phyloP scores from a whole-genome alignment of 1,140 invertebrate genomes.

The Capitella teleta region DNA sequence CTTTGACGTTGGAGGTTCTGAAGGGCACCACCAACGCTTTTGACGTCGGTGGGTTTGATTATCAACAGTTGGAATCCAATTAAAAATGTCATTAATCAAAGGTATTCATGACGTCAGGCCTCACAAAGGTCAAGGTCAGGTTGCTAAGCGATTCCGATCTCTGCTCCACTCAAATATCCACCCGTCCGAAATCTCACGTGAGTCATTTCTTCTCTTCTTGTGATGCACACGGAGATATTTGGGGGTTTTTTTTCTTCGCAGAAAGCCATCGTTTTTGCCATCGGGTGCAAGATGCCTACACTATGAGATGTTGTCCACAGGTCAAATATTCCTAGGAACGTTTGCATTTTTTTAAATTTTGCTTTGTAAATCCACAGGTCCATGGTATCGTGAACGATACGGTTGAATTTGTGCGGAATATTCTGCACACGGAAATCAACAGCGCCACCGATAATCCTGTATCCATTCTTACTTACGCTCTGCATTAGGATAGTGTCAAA shows the following conservation, averaged over 20 bases:
- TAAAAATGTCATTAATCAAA: constrained; percentile 16
- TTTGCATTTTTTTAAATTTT: too few relatives aligned
- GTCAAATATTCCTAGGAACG: too few relatives aligned
- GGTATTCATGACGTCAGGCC: constrained; percentile 58
- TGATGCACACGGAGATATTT: neutral
- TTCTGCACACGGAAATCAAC: constrained; percentile 59
- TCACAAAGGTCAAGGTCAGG: constrained; percentile 56
- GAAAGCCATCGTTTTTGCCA: constrained; percentile 61
- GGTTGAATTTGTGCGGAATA: constrained; percentile 53
- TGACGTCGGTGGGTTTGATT: constrained; percentile 47
- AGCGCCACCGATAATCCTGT: constrained; percentile 65
- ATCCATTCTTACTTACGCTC: too few relatives aligned
- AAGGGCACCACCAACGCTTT: constrained; percentile 62
- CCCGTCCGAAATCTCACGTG: constrained; percentile 58
- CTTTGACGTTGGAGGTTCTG: constrained; percentile 58
- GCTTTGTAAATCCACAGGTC: constrained; percentile 48
- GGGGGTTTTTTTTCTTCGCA: constrained; percentile 23
- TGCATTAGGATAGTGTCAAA: too few relatives aligned
- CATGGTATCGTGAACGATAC: constrained; percentile 61
- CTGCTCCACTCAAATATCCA: constrained; percentile 57
- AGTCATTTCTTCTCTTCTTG: too few relatives aligned
- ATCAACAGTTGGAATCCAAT: neutral
- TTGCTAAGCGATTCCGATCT: constrained; percentile 53
- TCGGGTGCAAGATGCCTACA: constrained; percentile 64
- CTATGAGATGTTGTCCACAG: constrained; percentile 60